Conservation (phyloP, 1,140 invertebrate species). For the Notospermus geniculatus region DNA sequence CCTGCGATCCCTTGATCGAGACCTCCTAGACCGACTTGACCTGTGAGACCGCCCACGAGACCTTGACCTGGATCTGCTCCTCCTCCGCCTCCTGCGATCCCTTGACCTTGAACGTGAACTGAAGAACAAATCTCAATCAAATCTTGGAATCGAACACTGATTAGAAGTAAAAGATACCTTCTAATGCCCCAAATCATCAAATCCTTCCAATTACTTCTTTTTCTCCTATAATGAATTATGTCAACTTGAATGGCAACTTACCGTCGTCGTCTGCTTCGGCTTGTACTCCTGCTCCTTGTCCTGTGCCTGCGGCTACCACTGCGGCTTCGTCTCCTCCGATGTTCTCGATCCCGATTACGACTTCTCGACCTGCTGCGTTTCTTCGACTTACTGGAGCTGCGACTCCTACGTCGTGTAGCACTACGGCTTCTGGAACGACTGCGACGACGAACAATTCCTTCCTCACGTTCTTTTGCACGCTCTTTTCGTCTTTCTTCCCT, state of each 20-base stretch:
- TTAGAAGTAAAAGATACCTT: background rate
- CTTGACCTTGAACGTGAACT: constrained; percentile 35
- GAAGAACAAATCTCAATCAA: constrained; percentile 2
- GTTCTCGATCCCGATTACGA: constrained; percentile 6
- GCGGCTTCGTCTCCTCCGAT: constrained; percentile 7
- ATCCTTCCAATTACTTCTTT: too few species aligned
- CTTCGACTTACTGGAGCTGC: background rate
- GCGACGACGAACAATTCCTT: constrained; percentile 21
- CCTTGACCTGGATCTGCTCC: constrained; percentile 27
- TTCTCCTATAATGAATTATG: background rate
- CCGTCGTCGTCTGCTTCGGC: constrained; percentile 30
- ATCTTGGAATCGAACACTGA: background rate
- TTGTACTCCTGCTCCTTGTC: constrained; percentile 15
- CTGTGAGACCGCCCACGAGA: constrained; percentile 23
- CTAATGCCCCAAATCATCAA: constrained; percentile 13
- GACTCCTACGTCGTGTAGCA: background rate
- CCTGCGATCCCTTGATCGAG: too few species aligned
- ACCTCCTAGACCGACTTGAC: background rate
- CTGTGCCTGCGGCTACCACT: constrained; percentile 8
- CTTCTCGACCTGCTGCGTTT: constrained; percentile 4
- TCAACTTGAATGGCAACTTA: constrained; percentile 11
- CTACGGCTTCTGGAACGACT: constrained; percentile 17
- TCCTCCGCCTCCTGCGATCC: constrained; percentile 31
- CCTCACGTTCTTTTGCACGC: constrained; percentile 34
- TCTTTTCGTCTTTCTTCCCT: constrained; percentile 47